Evolutionary conservation across 2,113 vertebrate genomes (phyloP), one percentile per base, ranked within the genome.

Genomic region (Lampris megalopsis): DNA sequence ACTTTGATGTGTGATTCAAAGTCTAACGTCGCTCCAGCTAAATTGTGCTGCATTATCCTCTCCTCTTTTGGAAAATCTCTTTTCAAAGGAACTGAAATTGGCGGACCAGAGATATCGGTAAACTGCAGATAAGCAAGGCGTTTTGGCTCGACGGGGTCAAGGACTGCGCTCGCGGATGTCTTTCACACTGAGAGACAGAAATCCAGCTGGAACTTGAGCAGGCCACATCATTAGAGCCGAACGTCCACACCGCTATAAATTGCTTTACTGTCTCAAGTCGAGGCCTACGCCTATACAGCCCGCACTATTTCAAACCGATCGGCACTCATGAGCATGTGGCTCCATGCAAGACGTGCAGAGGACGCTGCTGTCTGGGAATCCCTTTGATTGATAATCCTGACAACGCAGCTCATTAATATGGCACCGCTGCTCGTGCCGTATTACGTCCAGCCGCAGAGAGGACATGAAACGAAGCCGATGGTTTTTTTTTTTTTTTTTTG

Each of bases 311-410:
- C 73, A 79, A 84, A 81, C 85, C 81, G 35, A 85, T 71, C 41
- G 47, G 35, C 3, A 6, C 62, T 77, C 63, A 79, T 38, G 57
- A 54, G 79, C 54, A 50, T 3, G 0, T 0, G 2, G 73, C 69
- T 81, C 66, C 74, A 63, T 71, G 63, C 74, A 9, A 65, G 53
- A 65, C 80, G 56, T 11, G 9, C 62, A 77, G 77, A 73, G 57
- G 64, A 45, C 47, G 57, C 58, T 54, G 75, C 76, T 85, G 76
- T 79, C 73, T 5, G 54, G 78, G 82, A 80, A 68, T 85, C 49
- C 54, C 64, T 84, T 85, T 87, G 84, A 90, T 84, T 86, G 85
- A 89, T 86, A 87, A 82, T 80, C 76, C 85, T 87, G 84, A 91
- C 87, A 89, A 84, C 84, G 68, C 72, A 40, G 78, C 64, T 76